These are phyloP conservation scores for Propithecus deckenii DNA, from an alignment of 2,797 vertebrate species.

Conservation along the genomic window DNA sequence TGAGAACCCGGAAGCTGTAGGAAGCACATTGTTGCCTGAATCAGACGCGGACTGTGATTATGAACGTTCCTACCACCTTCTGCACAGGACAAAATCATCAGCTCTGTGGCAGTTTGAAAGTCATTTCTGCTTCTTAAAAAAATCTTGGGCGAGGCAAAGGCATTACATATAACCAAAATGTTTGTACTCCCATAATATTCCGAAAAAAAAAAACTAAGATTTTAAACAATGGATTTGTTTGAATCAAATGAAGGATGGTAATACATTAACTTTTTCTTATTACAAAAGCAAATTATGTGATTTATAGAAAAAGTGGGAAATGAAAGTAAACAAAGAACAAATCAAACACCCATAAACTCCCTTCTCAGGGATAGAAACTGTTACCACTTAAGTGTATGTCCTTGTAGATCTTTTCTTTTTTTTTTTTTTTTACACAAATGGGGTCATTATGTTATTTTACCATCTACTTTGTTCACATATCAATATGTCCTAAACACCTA, in stretches of 20 bases:
- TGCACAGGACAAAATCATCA: neutral
- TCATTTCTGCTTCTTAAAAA: neutral
- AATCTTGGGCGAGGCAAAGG: neutral
- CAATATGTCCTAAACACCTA: neutral
- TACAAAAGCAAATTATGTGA: neutral
- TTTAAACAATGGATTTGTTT: neutral
- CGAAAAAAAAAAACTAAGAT: neutral
- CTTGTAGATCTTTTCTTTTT: neutral
- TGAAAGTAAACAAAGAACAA: neutral
- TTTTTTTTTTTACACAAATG: neutral
- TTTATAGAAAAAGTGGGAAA: neutral
- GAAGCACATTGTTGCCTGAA: no score
- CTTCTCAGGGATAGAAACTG: neutral
- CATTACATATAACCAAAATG: no score
- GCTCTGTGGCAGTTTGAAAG: neutral
- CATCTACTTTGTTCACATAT: neutral
- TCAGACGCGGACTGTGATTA: no score
- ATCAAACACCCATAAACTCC: neutral
- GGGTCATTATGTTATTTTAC: neutral
- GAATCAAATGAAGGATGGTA: neutral
- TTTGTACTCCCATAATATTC: no score
- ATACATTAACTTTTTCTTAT: neutral
- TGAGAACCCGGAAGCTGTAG: fast-evolving
- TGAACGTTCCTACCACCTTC: neutral
- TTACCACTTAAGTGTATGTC: neutral